Conservation (phyloP, 2,797 vertebrate genomes). For the Anguilla obscura region DNA sequence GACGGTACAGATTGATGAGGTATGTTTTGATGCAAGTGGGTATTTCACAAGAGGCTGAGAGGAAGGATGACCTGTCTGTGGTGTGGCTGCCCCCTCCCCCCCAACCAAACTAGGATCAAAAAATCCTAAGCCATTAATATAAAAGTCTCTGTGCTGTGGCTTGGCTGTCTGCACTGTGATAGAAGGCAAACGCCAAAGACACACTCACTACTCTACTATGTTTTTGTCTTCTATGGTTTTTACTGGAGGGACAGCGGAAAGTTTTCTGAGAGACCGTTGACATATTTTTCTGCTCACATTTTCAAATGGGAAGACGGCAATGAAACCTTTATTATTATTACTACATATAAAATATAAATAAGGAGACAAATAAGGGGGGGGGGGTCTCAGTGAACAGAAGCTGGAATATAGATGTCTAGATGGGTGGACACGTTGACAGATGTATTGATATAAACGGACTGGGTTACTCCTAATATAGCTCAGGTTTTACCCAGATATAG, state of each 20-base stretch:
- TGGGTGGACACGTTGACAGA: too few species aligned
- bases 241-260: constrained; percentile 33
- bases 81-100: constrained; percentile 35
- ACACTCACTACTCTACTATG: constrained; percentile 30
- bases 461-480: too few species aligned
- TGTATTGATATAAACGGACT: too few species aligned
- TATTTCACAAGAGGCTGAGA: background rate
- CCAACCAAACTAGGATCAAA: constrained; percentile 37
- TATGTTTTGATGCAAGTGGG: background rate
- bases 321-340: background rate
- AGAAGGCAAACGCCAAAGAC: constrained; percentile 23
- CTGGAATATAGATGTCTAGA: too few species aligned
- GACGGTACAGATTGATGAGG: background rate
- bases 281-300: constrained; percentile 11
- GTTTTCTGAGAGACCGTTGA: constrained; percentile 16
- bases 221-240: constrained; percentile 3
- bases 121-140: constrained; percentile 36
- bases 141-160: constrained; percentile 41
- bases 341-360: constrained; percentile 19
- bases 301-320: constrained; percentile 9
- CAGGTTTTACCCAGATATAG: too few species aligned
- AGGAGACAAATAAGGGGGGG: background rate
- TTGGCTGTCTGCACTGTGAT: constrained; percentile 20
- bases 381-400: background rate
- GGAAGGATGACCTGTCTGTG: background rate